phyloP scores from a whole-genome alignment of 2,888 invertebrate genomes.

The Heliconius ismenius region DNA sequence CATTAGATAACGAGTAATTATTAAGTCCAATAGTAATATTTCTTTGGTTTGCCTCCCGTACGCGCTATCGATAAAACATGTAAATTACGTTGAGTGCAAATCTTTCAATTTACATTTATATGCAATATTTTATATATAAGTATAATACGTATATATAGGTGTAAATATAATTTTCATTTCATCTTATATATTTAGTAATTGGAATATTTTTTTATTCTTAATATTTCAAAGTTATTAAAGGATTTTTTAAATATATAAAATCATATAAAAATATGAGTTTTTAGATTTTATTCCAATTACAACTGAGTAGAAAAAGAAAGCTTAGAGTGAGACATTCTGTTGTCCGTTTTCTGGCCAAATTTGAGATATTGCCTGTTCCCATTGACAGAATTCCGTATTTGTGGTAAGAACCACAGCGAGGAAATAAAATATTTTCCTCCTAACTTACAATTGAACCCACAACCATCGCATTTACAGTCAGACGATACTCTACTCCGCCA shows the following conservation, averaged over 20 bases:
- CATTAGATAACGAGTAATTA: constrained; percentile 33
- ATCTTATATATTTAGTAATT: no score
- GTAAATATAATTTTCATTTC: no score
- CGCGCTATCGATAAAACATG: neutral
- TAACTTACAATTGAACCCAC: neutral
- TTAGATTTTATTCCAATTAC: neutral
- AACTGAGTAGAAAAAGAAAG: neutral
- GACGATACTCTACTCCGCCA: neutral
- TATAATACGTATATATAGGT: no score
- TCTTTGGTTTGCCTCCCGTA: constrained; percentile 11
- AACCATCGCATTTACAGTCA: neutral
- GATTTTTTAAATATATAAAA: no score
- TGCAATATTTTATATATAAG: neutral
- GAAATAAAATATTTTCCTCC: neutral
- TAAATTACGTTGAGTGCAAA: neutral
- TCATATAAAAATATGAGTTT: no score
- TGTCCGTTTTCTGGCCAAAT: no score
- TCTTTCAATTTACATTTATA: neutral
- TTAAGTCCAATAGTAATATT: constrained; percentile 23
- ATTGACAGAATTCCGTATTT: no score
- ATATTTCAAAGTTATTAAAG: no score
- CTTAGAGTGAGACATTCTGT: no score
- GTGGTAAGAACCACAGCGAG: no score
- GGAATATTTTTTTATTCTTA: no score
- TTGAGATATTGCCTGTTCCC: no score